These are phyloP conservation scores for Drosophila rubida DNA, from an alignment of 2,888 invertebrate genomes.

Conservation along the genomic window DNA sequence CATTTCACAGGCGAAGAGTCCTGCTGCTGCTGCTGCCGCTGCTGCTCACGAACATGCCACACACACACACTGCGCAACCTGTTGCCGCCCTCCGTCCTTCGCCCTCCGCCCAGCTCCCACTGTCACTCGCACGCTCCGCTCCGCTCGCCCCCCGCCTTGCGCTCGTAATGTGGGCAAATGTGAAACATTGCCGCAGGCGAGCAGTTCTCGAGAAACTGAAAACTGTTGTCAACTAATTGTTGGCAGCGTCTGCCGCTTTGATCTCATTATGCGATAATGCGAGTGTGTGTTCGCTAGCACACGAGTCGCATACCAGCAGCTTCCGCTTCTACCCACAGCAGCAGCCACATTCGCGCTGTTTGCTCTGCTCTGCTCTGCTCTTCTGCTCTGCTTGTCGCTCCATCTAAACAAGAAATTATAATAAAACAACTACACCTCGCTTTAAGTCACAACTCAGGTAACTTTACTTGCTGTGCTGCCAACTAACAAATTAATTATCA, in stretches of 20 bases:
- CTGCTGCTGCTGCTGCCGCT: neutral
- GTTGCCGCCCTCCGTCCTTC: conserved; percentile 7
- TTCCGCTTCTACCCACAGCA: too few species aligned
- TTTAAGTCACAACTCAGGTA: too few species aligned
- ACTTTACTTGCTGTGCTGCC: too few species aligned
- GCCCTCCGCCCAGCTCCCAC: neutral
- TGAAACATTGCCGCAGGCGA: conserved; percentile 5
- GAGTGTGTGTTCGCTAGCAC: conserved; percentile 5
- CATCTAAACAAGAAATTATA: too few species aligned
- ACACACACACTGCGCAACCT: conserved; percentile 9
- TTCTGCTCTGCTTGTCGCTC: too few species aligned
- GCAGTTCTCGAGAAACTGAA: conserved; percentile 15
- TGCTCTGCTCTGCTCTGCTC: too few species aligned
- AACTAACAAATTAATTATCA: too few species aligned
- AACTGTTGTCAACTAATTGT: conserved; percentile 20
- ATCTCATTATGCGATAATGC: conserved; percentile 31
- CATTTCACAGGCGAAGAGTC: conserved; percentile 43
- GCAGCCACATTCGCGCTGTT: too few species aligned
- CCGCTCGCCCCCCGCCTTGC: neutral
- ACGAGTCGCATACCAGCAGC: neutral
- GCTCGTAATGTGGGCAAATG: conserved; percentile 8
- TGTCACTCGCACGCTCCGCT: neutral
- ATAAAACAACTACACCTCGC: too few species aligned
- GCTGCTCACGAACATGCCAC: conserved; percentile 4
- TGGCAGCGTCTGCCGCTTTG: conserved; percentile 17